Base-by-base conservation (phyloP, 2,113 vertebrate genomes). In the Scytalopus superciliaris region DNA sequence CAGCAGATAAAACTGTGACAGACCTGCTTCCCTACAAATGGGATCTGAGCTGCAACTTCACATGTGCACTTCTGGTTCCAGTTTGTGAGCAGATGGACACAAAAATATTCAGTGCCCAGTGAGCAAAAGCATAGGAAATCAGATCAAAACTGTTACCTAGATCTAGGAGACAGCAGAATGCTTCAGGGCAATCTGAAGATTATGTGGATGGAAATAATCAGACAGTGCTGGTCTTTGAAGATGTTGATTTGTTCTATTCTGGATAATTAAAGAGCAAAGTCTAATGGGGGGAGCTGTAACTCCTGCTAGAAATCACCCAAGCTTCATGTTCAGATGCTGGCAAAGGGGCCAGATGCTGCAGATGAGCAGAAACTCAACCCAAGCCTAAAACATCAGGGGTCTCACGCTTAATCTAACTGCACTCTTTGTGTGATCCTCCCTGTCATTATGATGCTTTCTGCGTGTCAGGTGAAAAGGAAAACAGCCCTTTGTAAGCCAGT, bases 161-260 rank as follows among this genome's bases (percentile, higher is more conserved):
- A 91, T 89, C 70, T 76, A 60, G 75, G 50, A 73, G 90, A 90
- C 92, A 89, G 74, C 35, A 56, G 56, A 94, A 73, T 8, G 77
- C 93, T 84, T n/a, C 15, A 55, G 87, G 74, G 55, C 55, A 64
- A 74, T 12, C 19, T 53, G 89, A 81, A 91, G 77, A 57, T 76
- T 57, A 53, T 24, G 44, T n/a, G 80, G 47, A 78, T 80, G 68
- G 94, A 93, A 90, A 93, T 69, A 96, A 92, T 49, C 60, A 52
- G 70, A 63, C 35, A 56, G 82, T 8, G 70, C 74, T 84, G 72
- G 70, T 80, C 75, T 96, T 57, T 52, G 68, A 94, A 94, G 56
- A 85, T 0, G 15, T 28, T 42, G 49, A 72, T 95, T 83, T 63
- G 6, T 52, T 67, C 55, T 90, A 28, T 76, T 92, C 66, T 68